Percentiles rank a stretch among this genome's conserved stretches.
phyloP scores from a whole-genome alignment of 2,113 vertebrate genomes.

The Pteronura brasiliensis region DNA sequence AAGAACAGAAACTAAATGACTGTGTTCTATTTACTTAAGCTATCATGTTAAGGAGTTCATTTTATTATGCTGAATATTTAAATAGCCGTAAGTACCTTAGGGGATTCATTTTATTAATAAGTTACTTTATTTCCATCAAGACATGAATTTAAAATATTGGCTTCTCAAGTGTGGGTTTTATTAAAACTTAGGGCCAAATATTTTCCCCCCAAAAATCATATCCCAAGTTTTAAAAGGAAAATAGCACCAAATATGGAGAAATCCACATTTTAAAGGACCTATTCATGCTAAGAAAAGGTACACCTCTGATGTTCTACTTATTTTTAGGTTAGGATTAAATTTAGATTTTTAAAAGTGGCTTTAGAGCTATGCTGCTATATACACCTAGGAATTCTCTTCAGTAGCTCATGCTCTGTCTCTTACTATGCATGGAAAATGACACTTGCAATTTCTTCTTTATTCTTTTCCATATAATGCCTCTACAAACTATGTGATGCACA shows the following conservation, averaged over 20 bases:
- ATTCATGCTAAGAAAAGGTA: conserved; percentile 39
- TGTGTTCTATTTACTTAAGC: conserved; percentile 17
- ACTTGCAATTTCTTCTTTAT: conserved; percentile 34
- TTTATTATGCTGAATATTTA: conserved; percentile 60
- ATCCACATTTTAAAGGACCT: conserved; percentile 41
- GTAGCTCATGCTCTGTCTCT: not conserved
- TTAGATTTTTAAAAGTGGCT: conserved; percentile 53
- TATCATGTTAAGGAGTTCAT: conserved; percentile 44
- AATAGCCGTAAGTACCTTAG: not conserved
- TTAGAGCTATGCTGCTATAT: conserved; percentile 29
- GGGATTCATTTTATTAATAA: conserved; percentile 45
- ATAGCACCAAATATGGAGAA: not conserved
- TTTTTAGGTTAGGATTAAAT: conserved; percentile 63
- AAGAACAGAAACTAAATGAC: conserved; percentile 36
- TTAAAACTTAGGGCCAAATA: conserved; percentile 37
- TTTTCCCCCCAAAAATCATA: conserved; percentile 17
- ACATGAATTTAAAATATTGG: conserved; percentile 45
- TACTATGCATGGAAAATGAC: conserved; percentile 23
- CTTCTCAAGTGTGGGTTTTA: conserved; percentile 27
- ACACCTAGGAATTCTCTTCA: conserved; percentile 26
- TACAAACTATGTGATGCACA: not conserved
- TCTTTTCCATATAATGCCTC: not conserved
- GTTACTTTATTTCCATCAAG: conserved; percentile 49
- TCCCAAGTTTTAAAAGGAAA: conserved; percentile 42
- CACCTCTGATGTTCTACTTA: conserved; percentile 37